phyloP scores from a whole-genome alignment of 2,888 invertebrate species.

The Drosophila paranaensis region DNA sequence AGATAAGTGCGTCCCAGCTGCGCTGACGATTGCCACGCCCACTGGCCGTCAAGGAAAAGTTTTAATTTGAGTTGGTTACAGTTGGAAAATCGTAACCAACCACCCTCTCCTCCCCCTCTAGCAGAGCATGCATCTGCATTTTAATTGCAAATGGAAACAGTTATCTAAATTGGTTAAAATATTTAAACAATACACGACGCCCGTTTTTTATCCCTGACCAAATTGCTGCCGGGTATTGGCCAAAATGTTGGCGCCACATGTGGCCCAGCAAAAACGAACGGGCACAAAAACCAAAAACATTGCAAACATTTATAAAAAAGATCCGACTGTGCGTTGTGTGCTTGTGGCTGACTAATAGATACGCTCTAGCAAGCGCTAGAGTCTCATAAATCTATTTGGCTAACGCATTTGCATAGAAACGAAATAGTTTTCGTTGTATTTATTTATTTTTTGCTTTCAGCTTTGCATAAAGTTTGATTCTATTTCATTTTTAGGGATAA shows the following conservation, averaged over 20 bases:
- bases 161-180: conserved; percentile 83
- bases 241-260: conserved; percentile 39
- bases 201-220: conserved; percentile 44
- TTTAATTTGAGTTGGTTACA: conserved; percentile 75
- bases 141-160: conserved; percentile 83
- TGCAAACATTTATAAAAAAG: not conserved
- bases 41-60: conserved; percentile 70
- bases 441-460: not conserved
- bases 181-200: conserved; percentile 71
- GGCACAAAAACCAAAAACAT: not conserved
- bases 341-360: not conserved
- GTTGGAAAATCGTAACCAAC: conserved; percentile 52
- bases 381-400: conserved; percentile 7
- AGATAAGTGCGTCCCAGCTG: conserved; percentile 72
- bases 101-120: not conserved
- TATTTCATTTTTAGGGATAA: conserved; percentile 1
- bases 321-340: not conserved
- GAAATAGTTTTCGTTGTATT: conserved; percentile 1
- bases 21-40: conserved; percentile 56
- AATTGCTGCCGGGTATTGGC: conserved; percentile 30
- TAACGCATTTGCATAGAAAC: conserved; percentile 14
- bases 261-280: not conserved
- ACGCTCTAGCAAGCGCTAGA: conserved; percentile 3
- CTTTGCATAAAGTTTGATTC: not conserved
- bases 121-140: conserved; percentile 68